Conservation (phyloP, 2,888 invertebrate species). For the Drosophila dives region DNA sequence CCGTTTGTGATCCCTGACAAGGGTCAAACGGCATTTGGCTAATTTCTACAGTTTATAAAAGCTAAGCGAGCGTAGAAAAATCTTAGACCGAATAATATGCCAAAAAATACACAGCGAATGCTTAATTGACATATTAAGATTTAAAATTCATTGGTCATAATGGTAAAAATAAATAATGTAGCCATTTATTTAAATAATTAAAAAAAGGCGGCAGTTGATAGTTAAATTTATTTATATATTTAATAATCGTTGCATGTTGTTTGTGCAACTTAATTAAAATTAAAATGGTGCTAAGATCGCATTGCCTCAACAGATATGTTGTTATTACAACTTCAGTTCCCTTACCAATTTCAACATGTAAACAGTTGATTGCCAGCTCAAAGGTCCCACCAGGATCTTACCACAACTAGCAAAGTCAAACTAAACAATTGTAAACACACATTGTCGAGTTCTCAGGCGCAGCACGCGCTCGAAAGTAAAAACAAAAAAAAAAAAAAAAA, state of each 20-base stretch:
- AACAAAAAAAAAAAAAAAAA: background rate
- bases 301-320: too few relatives aligned
- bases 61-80: conserved; percentile 11
- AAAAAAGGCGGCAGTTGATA: background rate
- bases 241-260: too few relatives aligned
- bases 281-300: background rate
- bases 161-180: background rate
- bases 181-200: background rate
- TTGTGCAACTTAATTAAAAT: background rate
- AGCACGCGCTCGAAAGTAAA: background rate
- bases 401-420: conserved; percentile 26
- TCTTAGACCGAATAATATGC: background rate
- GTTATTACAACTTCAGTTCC: background rate
- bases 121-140: background rate
- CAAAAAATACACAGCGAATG: background rate
- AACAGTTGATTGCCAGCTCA: conserved; percentile 38
- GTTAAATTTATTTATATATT: background rate
- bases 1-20: conserved; percentile 31
- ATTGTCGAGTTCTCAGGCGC: conserved; percentile 16
- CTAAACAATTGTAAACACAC: conserved; percentile 6
- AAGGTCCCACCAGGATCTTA: conserved; percentile 38
- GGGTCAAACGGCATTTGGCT: conserved; percentile 40
- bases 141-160: background rate
- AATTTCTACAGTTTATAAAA: conserved; percentile 40
- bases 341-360: conserved; percentile 34